Evolutionary conservation across 2,888 invertebrate genomes (phyloP), one percentile per base, ranked within the genome.

Genomic region (Drosophila limbata): DNA sequence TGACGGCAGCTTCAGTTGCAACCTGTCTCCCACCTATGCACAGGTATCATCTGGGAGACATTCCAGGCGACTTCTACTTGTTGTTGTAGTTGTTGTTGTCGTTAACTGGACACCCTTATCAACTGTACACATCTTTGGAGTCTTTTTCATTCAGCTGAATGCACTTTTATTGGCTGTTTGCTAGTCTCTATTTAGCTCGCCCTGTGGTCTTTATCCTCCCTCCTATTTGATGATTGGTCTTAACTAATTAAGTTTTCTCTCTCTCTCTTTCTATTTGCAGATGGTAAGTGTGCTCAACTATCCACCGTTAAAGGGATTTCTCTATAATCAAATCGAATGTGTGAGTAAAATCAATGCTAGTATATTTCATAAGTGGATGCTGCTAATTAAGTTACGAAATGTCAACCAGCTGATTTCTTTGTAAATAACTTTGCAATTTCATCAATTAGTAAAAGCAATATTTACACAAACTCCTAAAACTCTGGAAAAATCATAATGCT

Each of bases 191-290:
- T 47, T 52, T 47, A 31, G 42, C 6, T 31, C 57, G 52, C 48
- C 50, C 31, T 40, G 31, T 28, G 2, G 28, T 8, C 28, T 28
- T 28, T 28, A 33, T 13, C 3, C 13, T 39, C 3, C 28, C 63
- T 33, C 44, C 69, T 72, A 69, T 61, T 67, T 73, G 67, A 74
- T 86, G 81, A 73, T 77, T 85, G 88, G 66, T 64, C 61, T 76
- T 86, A 72, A 86, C 84, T 84, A 84, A 84, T 84, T 86, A 88
- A 75, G 81, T 84, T 86, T 75, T 73, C 31, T 47, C 28, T 19
- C 25, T 50, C 21, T 68, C 79, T 70, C 60, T 66, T 45, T 86
- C 67, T 88, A 78, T 88, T 84, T 86, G 73, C 84, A 84, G 89
- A 83, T 88, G 84, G 84, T 84, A 88, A 84, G 84, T 84, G 65